Percentiles rank a stretch among this genome's conserved stretches.
These are phyloP conservation scores for Phortica okadai DNA, from an alignment of 2,888 invertebrate species.

Conservation along the genomic window DNA sequence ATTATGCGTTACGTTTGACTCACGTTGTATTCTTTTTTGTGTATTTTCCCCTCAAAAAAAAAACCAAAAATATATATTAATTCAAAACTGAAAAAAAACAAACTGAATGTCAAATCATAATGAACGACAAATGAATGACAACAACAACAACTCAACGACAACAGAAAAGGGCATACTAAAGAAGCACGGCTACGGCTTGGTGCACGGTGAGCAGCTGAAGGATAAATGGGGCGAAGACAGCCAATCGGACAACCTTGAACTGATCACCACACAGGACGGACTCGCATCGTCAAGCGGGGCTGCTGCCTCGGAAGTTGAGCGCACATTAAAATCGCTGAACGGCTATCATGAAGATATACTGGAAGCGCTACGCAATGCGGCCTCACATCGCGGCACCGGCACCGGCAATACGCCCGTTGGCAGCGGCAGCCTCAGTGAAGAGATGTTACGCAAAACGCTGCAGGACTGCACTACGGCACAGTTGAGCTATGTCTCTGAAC, in stretches of 20 bases:
- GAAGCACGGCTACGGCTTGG: constrained; percentile 88
- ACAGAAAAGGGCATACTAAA: constrained; percentile 94
- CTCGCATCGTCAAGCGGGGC: constrained; percentile 80
- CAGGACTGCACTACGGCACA: constrained; percentile 79
- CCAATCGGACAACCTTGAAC: constrained; percentile 84
- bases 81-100: constrained; percentile 78
- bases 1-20: constrained; percentile 18
- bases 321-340: constrained; percentile 91
- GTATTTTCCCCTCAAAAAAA: constrained; percentile 49
- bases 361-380: constrained; percentile 91
- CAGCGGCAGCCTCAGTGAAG: constrained; percentile 83
- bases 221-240: constrained; percentile 86
- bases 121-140: background rate
- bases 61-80: background rate
- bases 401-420: constrained; percentile 80
- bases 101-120: background rate
- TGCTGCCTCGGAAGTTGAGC: constrained; percentile 87
- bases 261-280: constrained; percentile 83
- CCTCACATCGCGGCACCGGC: constrained; percentile 82
- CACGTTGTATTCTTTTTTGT: constrained; percentile 58
- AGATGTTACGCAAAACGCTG: constrained; percentile 82
- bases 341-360: constrained; percentile 95
- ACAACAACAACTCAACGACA: constrained; percentile 73
- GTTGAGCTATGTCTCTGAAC: constrained; percentile 78
- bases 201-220: constrained; percentile 83